Conservation (phyloP, 2,888 invertebrate species). For the Dynastes grantii region DNA sequence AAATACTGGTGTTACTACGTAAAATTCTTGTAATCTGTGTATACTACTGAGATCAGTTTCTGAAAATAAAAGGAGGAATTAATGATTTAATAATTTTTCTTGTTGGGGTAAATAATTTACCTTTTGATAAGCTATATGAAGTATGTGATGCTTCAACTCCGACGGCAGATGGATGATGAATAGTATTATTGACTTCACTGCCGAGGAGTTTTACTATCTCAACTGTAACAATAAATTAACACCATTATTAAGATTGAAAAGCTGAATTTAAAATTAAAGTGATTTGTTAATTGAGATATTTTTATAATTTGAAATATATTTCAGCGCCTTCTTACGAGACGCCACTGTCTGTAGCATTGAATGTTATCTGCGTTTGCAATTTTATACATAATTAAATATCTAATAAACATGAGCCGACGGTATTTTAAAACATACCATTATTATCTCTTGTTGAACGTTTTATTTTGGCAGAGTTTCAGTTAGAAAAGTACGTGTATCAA, state of each 20-base stretch:
- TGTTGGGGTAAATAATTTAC: neutral
- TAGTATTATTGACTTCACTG: slow-evolving; percentile 68
- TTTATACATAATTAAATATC: slow-evolving; percentile 30
- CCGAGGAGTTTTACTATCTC: slow-evolving; percentile 67
- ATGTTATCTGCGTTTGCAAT: slow-evolving; percentile 21
- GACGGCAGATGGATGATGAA: slow-evolving; percentile 68
- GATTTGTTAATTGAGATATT: neutral
- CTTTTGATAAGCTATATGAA: slow-evolving; percentile 1
- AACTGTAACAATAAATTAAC: slow-evolving; percentile 61
- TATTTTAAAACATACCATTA: slow-evolving; percentile 23
- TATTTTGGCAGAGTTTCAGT: neutral
- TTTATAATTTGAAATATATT: neutral
- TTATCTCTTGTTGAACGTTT: slow-evolving; percentile 13
- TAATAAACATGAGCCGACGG: slow-evolving; percentile 13
- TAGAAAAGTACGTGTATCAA: neutral
- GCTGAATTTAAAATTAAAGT: neutral
- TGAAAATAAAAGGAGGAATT: slow-evolving; percentile 40
- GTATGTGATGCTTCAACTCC: slow-evolving; percentile 63
- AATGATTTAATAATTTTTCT: neutral
- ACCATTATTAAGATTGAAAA: neutral
- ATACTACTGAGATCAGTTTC: slow-evolving; percentile 54
- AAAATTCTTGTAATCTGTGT: slow-evolving; percentile 72
- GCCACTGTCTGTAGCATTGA: neutral
- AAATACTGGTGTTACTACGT: slow-evolving; percentile 73
- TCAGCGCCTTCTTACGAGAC: neutral